Percentiles rank a stretch among this genome's conserved stretches.
Evolutionary conservation across 2,113 vertebrate genomes (phyloP).

Genomic region (Carollia perspicillata): DNA sequence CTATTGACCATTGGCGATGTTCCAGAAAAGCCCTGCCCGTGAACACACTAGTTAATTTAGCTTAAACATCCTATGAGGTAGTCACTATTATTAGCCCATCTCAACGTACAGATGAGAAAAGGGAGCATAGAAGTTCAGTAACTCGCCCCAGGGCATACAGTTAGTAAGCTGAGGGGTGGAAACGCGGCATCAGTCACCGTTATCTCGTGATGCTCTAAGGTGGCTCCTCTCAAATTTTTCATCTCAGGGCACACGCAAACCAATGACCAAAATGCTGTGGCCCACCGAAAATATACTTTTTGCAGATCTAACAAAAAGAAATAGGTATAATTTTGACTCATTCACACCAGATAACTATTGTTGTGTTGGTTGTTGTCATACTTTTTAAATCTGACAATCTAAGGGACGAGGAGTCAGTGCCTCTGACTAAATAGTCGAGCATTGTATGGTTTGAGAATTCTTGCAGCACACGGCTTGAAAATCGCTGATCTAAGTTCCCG

Average conservation of each 20-base stretch:
- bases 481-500: neutral
- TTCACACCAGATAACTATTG: neutral
- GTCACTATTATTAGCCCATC: neutral
- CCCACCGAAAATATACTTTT: neutral
- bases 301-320: neutral
- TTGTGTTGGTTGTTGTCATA: neutral
- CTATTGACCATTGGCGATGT: neutral
- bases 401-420: neutral
- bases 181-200: neutral
- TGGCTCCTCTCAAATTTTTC: neutral
- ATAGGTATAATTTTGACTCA: neutral
- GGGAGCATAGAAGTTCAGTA: neutral
- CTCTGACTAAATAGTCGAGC: neutral
- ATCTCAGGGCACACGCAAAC: neutral
- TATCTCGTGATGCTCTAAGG: neutral
- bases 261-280: neutral
- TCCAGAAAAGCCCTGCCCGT: neutral
- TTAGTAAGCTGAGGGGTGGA: neutral
- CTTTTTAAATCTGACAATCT: too few species aligned
- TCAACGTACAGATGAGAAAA: neutral
- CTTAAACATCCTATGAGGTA: neutral
- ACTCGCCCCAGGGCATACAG: neutral
- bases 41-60: neutral
- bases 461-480: neutral
- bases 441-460: neutral